phyloP scores from a whole-genome alignment of 2,888 invertebrate genomes.

The Congeria kusceri region DNA sequence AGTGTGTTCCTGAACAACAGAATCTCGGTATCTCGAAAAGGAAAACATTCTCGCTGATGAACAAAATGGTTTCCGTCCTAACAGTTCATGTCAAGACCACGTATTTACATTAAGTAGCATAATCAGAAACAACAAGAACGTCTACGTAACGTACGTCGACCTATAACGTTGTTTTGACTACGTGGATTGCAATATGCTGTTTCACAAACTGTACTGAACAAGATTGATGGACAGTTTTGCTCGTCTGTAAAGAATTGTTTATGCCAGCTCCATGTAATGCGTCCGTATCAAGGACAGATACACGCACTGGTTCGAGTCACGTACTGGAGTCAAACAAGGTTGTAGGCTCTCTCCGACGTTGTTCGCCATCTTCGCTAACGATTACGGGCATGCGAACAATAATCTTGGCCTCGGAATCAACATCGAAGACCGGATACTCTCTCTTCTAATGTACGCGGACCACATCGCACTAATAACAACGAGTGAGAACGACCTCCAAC shows the following conservation, averaged over 20 bases:
- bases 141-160: too few species aligned
- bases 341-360: constrained; percentile 38
- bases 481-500: constrained; percentile 30
- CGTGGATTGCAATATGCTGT: neutral
- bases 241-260: constrained; percentile 11
- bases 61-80: too few species aligned
- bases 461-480: constrained; percentile 29
- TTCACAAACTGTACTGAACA: neutral
- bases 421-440: constrained; percentile 16
- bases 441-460: constrained; percentile 38
- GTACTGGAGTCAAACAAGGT: constrained; percentile 32
- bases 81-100: too few species aligned
- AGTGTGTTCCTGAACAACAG: too few species aligned
- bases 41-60: too few species aligned
- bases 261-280: neutral
- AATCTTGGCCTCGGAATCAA: constrained; percentile 30
- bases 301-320: constrained; percentile 34
- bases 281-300: constrained; percentile 28
- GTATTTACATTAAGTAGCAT: too few species aligned
- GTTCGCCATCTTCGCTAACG: constrained; percentile 35
- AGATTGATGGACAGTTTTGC: constrained; percentile 1
- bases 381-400: constrained; percentile 15
- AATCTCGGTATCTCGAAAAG: too few species aligned
- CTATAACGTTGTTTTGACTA: constrained; percentile 2
- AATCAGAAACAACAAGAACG: too few species aligned